These are phyloP conservation scores for Petromus typicus DNA, from an alignment of 2,113 vertebrate species.

Conservation along the genomic window DNA sequence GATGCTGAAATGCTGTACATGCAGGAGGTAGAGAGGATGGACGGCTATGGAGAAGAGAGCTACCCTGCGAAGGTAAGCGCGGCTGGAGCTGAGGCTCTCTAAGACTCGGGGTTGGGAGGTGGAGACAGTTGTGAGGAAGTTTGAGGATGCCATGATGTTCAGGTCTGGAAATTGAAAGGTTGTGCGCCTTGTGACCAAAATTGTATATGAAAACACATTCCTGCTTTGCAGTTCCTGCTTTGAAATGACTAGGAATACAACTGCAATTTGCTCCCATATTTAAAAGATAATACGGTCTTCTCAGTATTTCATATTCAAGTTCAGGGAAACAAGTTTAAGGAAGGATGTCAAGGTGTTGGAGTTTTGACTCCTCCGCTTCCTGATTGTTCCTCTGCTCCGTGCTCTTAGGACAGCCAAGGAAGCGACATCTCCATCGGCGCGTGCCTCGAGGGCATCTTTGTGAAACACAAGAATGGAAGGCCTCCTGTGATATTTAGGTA, in stretches of 20 bases:
- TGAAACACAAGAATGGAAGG: conserved; percentile 96
- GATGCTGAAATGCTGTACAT: conserved; percentile 98
- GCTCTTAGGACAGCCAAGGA: conserved; percentile 94
- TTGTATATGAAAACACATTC: neutral
- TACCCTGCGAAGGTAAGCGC: conserved; percentile 95
- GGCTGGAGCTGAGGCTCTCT: neutral
- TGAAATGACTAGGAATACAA: neutral
- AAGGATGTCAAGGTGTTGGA: neutral
- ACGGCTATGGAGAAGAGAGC: conserved; percentile 96
- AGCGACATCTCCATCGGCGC: conserved; percentile 95
- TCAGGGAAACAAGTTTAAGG: neutral
- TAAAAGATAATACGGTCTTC: neutral
- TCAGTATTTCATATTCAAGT: neutral
- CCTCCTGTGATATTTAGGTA: conserved; percentile 95
- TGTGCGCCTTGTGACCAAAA: neutral
- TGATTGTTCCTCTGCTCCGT: conserved; percentile 38
- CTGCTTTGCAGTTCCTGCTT: neutral
- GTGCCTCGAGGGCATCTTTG: conserved; percentile 96
- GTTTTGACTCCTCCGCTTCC: neutral
- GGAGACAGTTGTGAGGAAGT: neutral
- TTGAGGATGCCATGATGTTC: no score
- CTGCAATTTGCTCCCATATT: neutral
- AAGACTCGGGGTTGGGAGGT: fast-evolving
- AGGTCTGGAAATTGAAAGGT: neutral
- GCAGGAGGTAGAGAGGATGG: conserved; percentile 98